Evolutionary conservation across 2,113 vertebrate genomes (phyloP).

Genomic region (Todiramphus chloris): DNA sequence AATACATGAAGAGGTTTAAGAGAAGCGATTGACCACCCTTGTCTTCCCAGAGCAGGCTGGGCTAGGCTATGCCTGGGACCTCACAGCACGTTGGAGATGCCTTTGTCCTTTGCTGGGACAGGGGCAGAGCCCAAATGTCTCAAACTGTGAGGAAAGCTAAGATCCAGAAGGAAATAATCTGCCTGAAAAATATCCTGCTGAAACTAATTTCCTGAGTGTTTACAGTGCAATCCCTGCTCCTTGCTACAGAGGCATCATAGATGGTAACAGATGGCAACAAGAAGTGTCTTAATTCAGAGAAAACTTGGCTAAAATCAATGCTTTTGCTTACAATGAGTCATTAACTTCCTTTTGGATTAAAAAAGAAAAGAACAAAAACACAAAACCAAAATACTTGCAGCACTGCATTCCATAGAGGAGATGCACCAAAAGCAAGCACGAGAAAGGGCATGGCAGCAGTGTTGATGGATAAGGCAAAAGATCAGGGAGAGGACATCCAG

Average conservation of each 20-base stretch:
- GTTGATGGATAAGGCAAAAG: background rate
- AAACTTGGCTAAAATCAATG: slow-evolving; percentile 56
- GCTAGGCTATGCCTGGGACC: background rate
- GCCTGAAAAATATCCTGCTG: slow-evolving; percentile 48
- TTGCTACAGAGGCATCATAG: slow-evolving; percentile 45
- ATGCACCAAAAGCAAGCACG: background rate
- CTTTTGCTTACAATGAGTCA: slow-evolving; percentile 60
- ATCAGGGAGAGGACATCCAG: background rate
- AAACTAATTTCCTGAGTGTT: slow-evolving; percentile 63
- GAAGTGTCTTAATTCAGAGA: slow-evolving; percentile 49
- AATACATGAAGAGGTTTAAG: background rate
- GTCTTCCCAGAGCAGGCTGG: background rate
- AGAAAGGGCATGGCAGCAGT: slow-evolving; percentile 32
- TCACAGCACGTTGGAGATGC: background rate
- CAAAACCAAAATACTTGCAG: background rate
- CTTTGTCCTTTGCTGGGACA: background rate
- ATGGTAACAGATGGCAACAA: slow-evolving; percentile 59
- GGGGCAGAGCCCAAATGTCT: background rate
- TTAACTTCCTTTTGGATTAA: slow-evolving; percentile 31
- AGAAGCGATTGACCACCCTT: background rate
- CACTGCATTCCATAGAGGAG: background rate
- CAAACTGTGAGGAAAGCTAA: slow-evolving; percentile 21
- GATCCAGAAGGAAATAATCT: slow-evolving; percentile 58
- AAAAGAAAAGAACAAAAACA: background rate
- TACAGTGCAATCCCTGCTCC: slow-evolving; percentile 29